Evolutionary conservation across 1,140 invertebrate species (phyloP).

Genomic region (Temnothorax longispinosus): DNA sequence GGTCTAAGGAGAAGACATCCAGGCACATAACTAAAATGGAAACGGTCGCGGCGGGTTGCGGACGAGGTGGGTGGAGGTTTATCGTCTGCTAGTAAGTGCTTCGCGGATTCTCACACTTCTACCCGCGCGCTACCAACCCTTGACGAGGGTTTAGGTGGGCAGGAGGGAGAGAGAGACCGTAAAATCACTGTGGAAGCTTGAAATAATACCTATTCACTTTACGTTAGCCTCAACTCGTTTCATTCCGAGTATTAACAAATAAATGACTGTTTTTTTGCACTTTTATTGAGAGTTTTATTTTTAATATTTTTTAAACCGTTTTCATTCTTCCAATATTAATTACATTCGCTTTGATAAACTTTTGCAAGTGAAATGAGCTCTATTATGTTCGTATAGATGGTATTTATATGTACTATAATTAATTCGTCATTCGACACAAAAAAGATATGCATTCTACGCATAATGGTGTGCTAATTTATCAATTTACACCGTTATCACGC

Average conservation of each 20-base stretch:
- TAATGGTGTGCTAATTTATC: neutral
- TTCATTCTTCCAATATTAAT: neutral
- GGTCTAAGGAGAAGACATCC: constrained; percentile 60
- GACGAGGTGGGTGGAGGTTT: constrained; percentile 74
- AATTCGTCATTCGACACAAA: neutral
- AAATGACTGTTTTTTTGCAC: neutral
- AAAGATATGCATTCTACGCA: neutral
- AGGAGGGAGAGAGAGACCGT: constrained; percentile 43
- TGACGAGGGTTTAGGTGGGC: constrained; percentile 1
- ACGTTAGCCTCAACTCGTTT: neutral
- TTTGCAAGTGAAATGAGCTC: neutral
- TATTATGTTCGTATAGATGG: no score
- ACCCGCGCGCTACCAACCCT: constrained; percentile 41
- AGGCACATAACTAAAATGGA: constrained; percentile 75
- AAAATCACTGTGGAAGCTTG: constrained; percentile 75
- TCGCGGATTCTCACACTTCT: constrained; percentile 75
- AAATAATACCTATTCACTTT: constrained; percentile 59
- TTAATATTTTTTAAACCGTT: neutral
- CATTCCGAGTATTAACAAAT: neutral
- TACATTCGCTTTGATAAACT: neutral
- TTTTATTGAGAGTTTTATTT: neutral
- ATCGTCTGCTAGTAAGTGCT: constrained; percentile 79
- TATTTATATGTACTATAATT: neutral
- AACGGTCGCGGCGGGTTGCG: constrained; percentile 65
- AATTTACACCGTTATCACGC: neutral